Conservation (phyloP, 1,140 invertebrate genomes). For the Drosophila kanapiae region DNA sequence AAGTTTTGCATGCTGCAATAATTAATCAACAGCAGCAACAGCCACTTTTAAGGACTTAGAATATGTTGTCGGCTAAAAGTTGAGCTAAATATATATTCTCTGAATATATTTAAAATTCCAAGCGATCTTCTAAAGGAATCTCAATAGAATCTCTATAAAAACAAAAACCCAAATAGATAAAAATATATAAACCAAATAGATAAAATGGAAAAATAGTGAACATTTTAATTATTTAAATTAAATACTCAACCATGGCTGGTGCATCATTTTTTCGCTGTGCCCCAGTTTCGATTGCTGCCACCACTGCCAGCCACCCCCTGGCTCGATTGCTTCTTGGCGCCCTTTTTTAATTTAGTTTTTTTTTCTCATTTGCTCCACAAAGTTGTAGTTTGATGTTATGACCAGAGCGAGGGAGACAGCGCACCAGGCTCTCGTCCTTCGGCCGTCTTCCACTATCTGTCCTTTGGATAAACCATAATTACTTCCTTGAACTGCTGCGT, state of each 20-base stretch:
- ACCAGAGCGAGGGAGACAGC: constrained; percentile 3
- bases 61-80: background rate
- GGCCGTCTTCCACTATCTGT: constrained; percentile 58
- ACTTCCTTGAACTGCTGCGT: constrained; percentile 79
- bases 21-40: constrained; percentile 21
- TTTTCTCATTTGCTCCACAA: constrained; percentile 39
- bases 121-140: too few species aligned
- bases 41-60: background rate
- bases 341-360: constrained; percentile 48
- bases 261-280: constrained; percentile 28
- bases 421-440: constrained; percentile 9
- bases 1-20: constrained; percentile 30
- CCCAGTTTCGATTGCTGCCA: constrained; percentile 24
- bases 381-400: constrained; percentile 57
- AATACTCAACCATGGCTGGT: constrained; percentile 4
- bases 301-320: background rate
- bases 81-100: too few species aligned
- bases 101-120: too few species aligned
- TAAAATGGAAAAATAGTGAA: background rate
- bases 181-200: background rate
- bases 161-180: too few species aligned
- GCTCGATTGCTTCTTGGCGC: constrained; percentile 35
- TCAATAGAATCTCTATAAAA: too few species aligned
- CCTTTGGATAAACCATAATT: constrained; percentile 83
- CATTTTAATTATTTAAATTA: constrained; percentile 13